These are phyloP conservation scores for Pherbina coryleti DNA, from an alignment of 2,888 invertebrate species.

Conservation along the genomic window DNA sequence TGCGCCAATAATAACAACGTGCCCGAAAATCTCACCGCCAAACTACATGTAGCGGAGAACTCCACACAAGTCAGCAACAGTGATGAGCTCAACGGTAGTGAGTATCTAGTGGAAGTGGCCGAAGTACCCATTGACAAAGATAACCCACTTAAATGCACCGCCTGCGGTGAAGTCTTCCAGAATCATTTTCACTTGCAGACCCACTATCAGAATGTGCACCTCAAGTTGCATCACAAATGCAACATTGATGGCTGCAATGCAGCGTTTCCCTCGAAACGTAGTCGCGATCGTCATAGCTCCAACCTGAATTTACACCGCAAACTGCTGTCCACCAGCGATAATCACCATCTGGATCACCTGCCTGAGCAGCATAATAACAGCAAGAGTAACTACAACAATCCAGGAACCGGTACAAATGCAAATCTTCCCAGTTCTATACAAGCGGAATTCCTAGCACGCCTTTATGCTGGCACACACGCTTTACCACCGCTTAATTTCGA, in stretches of 20 bases:
- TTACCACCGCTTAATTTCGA: slow-evolving; percentile 75
- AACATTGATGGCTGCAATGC: slow-evolving; percentile 95
- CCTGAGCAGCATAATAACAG: slow-evolving; percentile 54
- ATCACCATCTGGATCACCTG: slow-evolving; percentile 58
- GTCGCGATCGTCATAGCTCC: slow-evolving; percentile 91
- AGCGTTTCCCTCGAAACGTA: slow-evolving; percentile 92
- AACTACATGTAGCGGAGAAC: slow-evolving; percentile 40
- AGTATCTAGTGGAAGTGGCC: slow-evolving; percentile 69
- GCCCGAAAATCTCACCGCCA: slow-evolving; percentile 51
- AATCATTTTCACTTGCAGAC: slow-evolving; percentile 94
- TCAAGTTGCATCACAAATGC: slow-evolving; percentile 96
- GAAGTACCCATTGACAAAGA: slow-evolving; percentile 93
- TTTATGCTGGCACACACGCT: slow-evolving; percentile 80
- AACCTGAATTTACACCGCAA: slow-evolving; percentile 93
- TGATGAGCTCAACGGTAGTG: slow-evolving; percentile 36
- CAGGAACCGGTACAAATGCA: not conserved
- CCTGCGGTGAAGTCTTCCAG: slow-evolving; percentile 93
- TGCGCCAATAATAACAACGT: slow-evolving; percentile 47
- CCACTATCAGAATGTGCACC: slow-evolving; percentile 95
- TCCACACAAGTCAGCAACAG: slow-evolving; percentile 33
- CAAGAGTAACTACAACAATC: slow-evolving; percentile 42
- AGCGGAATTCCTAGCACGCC: slow-evolving; percentile 82
- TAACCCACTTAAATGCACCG: slow-evolving; percentile 90
- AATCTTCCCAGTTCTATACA: slow-evolving; percentile 75
- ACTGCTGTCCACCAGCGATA: slow-evolving; percentile 77